These are phyloP conservation scores for Anguilla anguilla DNA, from an alignment of 2,797 vertebrate genomes.

Conservation along the genomic window DNA sequence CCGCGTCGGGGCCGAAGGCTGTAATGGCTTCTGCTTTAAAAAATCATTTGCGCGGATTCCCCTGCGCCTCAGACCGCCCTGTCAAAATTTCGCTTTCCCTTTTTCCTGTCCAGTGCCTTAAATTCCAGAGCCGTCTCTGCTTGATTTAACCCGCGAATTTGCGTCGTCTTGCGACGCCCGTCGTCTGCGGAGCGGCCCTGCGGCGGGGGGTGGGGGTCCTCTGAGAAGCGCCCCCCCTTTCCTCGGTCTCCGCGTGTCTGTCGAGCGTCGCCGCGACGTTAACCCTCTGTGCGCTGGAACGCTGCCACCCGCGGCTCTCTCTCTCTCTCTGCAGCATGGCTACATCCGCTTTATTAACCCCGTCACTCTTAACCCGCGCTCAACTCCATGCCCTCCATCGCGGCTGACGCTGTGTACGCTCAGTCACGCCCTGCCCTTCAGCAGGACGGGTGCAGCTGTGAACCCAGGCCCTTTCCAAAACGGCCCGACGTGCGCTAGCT, in stretches of 20 bases:
- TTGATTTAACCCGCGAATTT: not conserved
- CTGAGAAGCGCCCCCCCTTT: not conserved
- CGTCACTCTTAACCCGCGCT: not conserved
- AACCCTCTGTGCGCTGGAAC: constrained; percentile 7
- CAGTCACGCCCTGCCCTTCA: constrained; percentile 24
- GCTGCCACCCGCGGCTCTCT: not conserved
- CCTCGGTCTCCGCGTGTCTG: not conserved
- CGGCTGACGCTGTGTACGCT: constrained; percentile 20
- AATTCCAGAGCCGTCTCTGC: not conserved
- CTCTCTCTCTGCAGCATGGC: not conserved
- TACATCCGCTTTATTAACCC: constrained; percentile 2
- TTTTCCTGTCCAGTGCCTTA: not conserved
- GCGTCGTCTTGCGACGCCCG: not conserved
- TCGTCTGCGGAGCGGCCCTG: not conserved
- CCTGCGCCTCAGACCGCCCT: not conserved
- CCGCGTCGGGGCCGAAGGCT: too few species aligned
- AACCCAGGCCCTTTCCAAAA: not conserved
- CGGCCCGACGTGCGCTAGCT: too few species aligned
- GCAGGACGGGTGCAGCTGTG: constrained; percentile 18
- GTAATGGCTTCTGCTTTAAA: not conserved
- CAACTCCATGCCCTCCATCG: constrained; percentile 20
- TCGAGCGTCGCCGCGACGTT: too few species aligned
- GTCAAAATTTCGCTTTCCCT: not conserved
- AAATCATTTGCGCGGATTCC: not conserved
- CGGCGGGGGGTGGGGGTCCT: not conserved